Evolutionary conservation across 2,888 invertebrate species (phyloP), one percentile per base, ranked within the genome.

Genomic region (Invenusta paracnida): DNA sequence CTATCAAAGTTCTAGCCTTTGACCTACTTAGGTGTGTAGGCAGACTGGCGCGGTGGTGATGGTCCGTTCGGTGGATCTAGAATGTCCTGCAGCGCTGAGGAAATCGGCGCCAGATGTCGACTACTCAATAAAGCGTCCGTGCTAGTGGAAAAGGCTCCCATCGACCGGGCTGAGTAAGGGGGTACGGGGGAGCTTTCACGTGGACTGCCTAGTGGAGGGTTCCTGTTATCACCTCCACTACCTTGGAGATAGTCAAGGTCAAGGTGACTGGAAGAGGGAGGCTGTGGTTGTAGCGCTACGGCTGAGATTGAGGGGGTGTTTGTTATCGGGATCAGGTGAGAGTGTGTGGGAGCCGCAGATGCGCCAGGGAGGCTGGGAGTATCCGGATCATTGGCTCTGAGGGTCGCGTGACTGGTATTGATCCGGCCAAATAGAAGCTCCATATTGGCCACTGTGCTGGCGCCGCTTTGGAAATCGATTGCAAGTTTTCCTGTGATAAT

Each of bases 121-220:
- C 48, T 17, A 17, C 48, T 48, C 17, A 48, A 48, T 17, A 48
- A 17, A 5, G 48, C 48, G 48, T 48, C 48, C 5, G 48, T 48
- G 17, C 48, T 48, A 17, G 48, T 48, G 5, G 48, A 48, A 48
- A 11, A 48, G 48, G 48, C 48, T 5, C 5, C 17, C 48, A 17
- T 48, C 5, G 48, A 48, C 48, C 90, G 89, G 27, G 86, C 84
- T n/a, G 48, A 48, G 81, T 88, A 88, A 5, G 5, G 48, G 5
- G 5, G 48, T 17, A 11, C 5, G 5, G 5, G 48, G 17, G 48
- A 17, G 5, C 5, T 11, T 17, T 48, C 48, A 5, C 5, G 5
- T 17, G 48, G 48, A 17, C 48, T 48, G 5, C 48, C 17, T n/a
- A n/a, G n/a, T 17, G 48, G 5, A 48, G 48, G 17, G 5, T 48